phyloP scores from a whole-genome alignment of 2,113 vertebrate species.

The Neolamprologus modestus region DNA sequence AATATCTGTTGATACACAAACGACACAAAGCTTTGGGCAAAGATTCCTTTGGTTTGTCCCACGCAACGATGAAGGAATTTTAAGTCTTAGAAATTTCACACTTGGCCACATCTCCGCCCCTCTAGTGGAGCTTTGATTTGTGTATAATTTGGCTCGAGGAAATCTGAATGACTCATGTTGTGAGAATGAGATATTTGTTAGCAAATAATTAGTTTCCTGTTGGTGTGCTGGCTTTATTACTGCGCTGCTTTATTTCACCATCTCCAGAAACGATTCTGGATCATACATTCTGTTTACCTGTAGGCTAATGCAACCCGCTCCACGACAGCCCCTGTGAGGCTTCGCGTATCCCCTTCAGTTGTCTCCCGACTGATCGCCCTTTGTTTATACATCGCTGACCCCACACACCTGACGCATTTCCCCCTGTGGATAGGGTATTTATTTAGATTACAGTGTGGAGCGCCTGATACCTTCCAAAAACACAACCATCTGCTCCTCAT shows the following conservation, averaged over 20 bases:
- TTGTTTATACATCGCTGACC: constrained; percentile 35
- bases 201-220: constrained; percentile 43
- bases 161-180: constrained; percentile 31
- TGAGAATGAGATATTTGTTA: constrained; percentile 43
- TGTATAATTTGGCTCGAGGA: constrained; percentile 27
- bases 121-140: constrained; percentile 13
- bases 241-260: neutral
- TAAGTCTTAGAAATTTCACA: neutral
- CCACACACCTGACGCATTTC: constrained; percentile 63
- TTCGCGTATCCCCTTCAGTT: neutral
- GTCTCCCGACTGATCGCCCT: neutral
- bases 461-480: constrained; percentile 52
- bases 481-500: constrained; percentile 69
- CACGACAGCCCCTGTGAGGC: constrained; percentile 3
- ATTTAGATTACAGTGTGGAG: constrained; percentile 64
- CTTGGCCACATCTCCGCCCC: neutral
- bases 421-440: constrained; percentile 49
- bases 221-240: neutral
- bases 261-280: neutral
- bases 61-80: constrained; percentile 9
- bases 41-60: neutral
- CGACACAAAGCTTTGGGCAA: neutral
- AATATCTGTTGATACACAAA: neutral
- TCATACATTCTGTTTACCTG: neutral
- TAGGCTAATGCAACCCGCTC: neutral